Conservation (phyloP, 2,113 vertebrate species). For the human region DNA sequence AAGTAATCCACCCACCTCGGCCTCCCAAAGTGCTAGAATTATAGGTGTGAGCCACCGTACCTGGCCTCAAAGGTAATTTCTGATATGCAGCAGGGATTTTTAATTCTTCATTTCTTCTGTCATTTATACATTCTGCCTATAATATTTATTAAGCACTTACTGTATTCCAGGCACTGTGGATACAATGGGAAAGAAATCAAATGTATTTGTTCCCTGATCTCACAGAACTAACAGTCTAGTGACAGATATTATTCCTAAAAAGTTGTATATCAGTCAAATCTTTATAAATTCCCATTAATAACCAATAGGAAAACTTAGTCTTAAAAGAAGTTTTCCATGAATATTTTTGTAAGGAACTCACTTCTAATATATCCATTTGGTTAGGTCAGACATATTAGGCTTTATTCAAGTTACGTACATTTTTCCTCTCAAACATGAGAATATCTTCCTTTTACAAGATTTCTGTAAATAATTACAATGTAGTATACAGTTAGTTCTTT, state of each 20-base stretch:
- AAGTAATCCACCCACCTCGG: too few relatives aligned
- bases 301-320: background rate
- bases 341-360: background rate
- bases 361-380: background rate
- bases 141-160: background rate
- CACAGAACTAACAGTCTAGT: background rate
- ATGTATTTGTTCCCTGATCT: background rate
- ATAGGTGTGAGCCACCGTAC: too few relatives aligned
- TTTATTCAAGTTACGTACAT: background rate
- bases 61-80: background rate
- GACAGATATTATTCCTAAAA: background rate
- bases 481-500: background rate
- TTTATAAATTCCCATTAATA: constrained; percentile 34
- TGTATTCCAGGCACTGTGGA: background rate
- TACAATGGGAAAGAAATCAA: background rate
- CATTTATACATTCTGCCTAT: background rate
- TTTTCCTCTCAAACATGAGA: background rate
- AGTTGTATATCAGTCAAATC: background rate
- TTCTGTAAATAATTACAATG: background rate
- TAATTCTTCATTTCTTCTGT: background rate
- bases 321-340: constrained; percentile 10
- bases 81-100: background rate
- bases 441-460: background rate
- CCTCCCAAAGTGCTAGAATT: too few relatives aligned
- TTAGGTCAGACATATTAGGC: background rate